These are phyloP conservation scores for Lemur catta DNA, from an alignment of 2,797 vertebrate genomes.

Conservation along the genomic window DNA sequence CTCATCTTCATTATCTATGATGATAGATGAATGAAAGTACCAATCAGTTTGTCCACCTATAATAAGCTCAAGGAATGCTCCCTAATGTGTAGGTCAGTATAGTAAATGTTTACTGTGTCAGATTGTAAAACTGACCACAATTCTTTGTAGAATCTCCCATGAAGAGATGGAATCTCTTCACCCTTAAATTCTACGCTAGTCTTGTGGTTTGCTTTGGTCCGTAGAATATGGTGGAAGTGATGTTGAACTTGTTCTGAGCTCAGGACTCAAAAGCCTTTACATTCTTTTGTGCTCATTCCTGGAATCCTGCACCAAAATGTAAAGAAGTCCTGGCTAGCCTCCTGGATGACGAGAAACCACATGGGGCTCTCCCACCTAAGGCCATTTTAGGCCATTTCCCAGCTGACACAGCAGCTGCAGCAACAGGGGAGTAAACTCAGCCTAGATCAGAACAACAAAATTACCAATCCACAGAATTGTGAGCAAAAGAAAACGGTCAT, in stretches of 20 bases:
- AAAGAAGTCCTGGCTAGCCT: too few species aligned
- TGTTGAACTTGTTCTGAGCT: not conserved
- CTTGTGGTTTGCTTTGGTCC: not conserved
- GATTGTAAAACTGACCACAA: not conserved
- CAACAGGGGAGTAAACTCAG: not conserved
- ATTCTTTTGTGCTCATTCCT: not conserved
- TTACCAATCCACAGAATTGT: not conserved
- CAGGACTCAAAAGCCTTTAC: not conserved
- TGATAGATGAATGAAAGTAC: not conserved
- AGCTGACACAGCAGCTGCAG: not conserved
- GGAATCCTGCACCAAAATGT: not conserved
- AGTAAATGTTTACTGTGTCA: not conserved
- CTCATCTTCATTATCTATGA: not conserved
- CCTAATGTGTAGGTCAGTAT: not conserved
- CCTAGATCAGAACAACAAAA: not conserved
- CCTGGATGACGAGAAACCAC: not conserved
- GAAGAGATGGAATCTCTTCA: not conserved
- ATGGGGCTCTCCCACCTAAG: not conserved
- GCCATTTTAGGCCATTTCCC: not conserved
- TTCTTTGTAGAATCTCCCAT: not conserved
- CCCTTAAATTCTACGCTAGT: not conserved
- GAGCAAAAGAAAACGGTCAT: not conserved
- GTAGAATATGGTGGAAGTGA: not conserved
- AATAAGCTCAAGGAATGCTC: not conserved
- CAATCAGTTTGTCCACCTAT: not conserved